Base-by-base conservation (phyloP, 2,113 vertebrate genomes). In the Bujurquina vittata region DNA sequence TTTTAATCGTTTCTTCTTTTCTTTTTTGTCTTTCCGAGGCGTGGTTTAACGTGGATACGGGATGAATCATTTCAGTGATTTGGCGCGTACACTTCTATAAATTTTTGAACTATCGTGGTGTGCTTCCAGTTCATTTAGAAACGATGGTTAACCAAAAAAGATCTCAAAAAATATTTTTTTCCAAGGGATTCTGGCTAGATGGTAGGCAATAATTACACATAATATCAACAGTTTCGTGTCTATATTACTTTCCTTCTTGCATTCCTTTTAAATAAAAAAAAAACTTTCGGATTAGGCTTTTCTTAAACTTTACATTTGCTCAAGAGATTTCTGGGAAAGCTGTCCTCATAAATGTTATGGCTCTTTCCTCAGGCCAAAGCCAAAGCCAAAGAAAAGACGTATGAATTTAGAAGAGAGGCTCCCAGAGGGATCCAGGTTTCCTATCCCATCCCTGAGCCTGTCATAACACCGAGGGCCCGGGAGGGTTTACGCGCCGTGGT, bases 401-500 rank as follows among this genome's bases (percentile, higher is more conserved):
- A 98, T 4, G 97, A 98, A 78, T 98, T 98, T 91, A 95, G 97
- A 73, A 96, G 96, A 40, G 98, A 99, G 81, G 92, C 96, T 10
- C 89, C 96, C 33, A 85, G 97, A 82, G 96, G 95, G 7, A 95
- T 98, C 86, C 94, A 97, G 84, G 96, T 99, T 79, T 96, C 98
- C 0, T 98, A 97, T 10, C 97, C 97, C 0, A 94, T 95, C 6
- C 96, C 97, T n/a, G 97, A 97, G 88, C 97, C 95, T 22, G 95
- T 97, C 74, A 94, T 96, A 74, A 97, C 97, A 0, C 97, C 98
- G 29, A 95, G 98, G 54, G 97, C 97, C 72, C 94, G 98, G 8
- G 98, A 99, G 94, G 98, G 98, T 88, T 95, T 99, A 33, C 96
- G 98, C 77, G 95, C 97, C 62, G 96, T 98, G 35, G 97, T 97